phyloP scores from a whole-genome alignment of 2,888 invertebrate genomes.

The Parnassius smintheus region DNA sequence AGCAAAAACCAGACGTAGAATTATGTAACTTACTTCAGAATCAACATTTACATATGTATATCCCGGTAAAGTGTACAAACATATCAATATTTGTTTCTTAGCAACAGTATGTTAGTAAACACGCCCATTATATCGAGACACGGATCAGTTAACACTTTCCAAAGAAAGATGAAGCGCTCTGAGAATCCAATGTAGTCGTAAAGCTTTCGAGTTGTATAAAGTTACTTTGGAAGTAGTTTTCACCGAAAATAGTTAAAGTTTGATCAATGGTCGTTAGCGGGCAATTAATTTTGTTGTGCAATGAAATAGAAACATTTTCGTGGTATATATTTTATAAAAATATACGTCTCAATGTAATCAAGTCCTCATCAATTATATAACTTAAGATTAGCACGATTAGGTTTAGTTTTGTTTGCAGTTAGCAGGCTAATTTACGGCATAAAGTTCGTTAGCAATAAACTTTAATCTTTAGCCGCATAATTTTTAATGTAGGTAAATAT shows the following conservation, averaged over 20 bases:
- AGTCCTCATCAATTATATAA: no score
- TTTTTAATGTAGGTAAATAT: no score
- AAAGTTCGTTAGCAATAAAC: no score
- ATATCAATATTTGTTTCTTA: constrained; percentile 22
- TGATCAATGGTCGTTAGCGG: constrained; percentile 3
- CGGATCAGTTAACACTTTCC: constrained; percentile 25
- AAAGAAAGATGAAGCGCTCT: constrained; percentile 18
- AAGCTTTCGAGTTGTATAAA: constrained; percentile 16
- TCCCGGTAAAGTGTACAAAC: not conserved
- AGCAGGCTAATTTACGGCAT: no score
- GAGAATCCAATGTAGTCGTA: constrained; percentile 8
- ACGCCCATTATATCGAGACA: constrained; percentile 11
- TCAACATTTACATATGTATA: not conserved
- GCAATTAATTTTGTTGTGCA: constrained; percentile 8
- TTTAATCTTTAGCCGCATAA: no score
- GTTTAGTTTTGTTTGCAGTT: no score
- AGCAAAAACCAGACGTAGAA: no score
- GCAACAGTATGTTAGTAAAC: constrained; percentile 28
- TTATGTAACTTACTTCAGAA: no score
- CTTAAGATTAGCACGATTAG: no score
- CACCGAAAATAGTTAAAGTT: constrained; percentile 16
- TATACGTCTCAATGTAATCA: no score
- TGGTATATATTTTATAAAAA: not conserved
- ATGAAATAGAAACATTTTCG: not conserved
- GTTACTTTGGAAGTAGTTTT: constrained; percentile 13